Base-by-base conservation (phyloP, 1,140 invertebrate species). In the Microvelia longipes region DNA sequence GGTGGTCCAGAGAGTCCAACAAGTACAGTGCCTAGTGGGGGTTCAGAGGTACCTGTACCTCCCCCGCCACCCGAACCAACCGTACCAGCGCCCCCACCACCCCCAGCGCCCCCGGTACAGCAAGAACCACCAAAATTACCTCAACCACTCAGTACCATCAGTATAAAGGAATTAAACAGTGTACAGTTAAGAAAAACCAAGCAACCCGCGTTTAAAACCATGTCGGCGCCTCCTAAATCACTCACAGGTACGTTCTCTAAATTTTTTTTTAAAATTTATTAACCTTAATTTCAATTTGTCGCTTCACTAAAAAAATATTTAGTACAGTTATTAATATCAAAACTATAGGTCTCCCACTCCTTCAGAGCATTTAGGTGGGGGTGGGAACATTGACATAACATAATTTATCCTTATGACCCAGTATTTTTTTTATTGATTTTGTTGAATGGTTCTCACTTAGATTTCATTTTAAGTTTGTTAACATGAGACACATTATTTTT, bases 141-240 rank as follows among this genome's bases (percentile, higher is more conserved):
- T n/a, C 64, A 2, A 78, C 90, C 89, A 0, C 78, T 93, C 1
- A 88, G 89, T 0, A 87, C 89, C 5, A 92, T 94, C 75, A 93
- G 90, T 74, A 90, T 90, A 71, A 89, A 92, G 67, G 91, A 94
- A 75, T 81, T 94, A 27, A 88, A 90, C 71, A 90, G 90, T 69
- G 91, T 94, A 0, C 86, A 88, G 75, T 81, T 94, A 29, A 84
- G 90, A 67, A 85, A 87, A 72, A 91, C 88, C 13, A 85, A 88
- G 72, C 77, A 76, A 1, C 88, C 87, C 66, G 87, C 90, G 78
- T 83, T 87, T 68, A 91, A 91, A 78, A 90, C 90, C 0, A 85
- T 91, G 76, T 90, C 90, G 28, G 88, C 89, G 25, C 89, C 90
- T 30, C 69, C 75, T 15, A 26, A n/a, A 28, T 71, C 70, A 28